Base-by-base conservation (phyloP, 2,888 invertebrate genomes). In the Physocephala rufipes region DNA sequence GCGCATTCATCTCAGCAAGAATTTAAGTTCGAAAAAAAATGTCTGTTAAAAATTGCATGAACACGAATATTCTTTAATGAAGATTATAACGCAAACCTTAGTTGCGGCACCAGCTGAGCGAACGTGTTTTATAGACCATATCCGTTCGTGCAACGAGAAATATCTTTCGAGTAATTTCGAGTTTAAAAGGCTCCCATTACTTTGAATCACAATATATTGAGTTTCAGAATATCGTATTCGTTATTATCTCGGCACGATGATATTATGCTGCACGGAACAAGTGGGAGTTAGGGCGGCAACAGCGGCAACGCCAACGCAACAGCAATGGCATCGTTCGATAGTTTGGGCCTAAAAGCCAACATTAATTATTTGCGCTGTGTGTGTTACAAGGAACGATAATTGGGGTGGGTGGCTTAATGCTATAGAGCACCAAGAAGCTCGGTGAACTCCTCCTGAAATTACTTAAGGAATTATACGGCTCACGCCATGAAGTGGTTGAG, bases 331-430 rank as follows among this genome's bases (percentile, higher is more conserved):
- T n/a, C n/a, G n/a, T n/a, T n/a, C n/a, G n/a, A n/a, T n/a, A n/a
- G n/a, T n/a, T n/a, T 51, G 53, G 30, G 43, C 66, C 66, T 66
- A 66, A 66, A 66, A 66, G 66, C 66, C 51, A n/a, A 30, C 66
- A 66, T 66, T 53, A 66, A 55, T 66, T 66, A 66, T 66, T 30
- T 47, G 28, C 30, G 26, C 51, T 51, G 49, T 28, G 53, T 49
- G 65, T n/a, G n/a, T 51, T 51, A 16, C 36, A 62, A 28, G 43
- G 13, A 5, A 28, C 21, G 24, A n/a, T 26, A 12, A 16, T 16
- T 1, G 26, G 13, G 51, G 51, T 5, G 51, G n/a, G 51, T 5
- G 51, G 51, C 51, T 5, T 2, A 12, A 21, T 19, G 51, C 4
- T 5, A 2, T 21, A 16, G n/a, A 21, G 51, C 51, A 19, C 51